Conservation (phyloP, 1,140 invertebrate species). For the Trigoniulus corallinus region DNA sequence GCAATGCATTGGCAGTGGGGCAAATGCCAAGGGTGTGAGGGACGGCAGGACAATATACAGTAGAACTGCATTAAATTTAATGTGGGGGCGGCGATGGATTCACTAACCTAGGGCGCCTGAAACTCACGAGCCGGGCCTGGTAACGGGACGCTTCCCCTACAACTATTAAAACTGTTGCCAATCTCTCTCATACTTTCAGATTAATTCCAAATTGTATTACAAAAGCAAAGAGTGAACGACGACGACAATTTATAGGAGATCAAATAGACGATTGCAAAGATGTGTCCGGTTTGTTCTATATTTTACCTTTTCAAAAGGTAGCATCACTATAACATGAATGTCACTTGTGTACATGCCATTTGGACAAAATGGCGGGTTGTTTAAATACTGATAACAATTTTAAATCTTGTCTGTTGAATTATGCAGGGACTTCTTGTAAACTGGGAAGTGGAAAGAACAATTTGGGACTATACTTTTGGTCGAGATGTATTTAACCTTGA, state of each 20-base stretch:
- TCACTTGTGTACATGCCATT: neutral
- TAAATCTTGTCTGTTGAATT: neutral
- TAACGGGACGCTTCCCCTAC: too few species aligned
- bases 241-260: constrained; percentile 81
- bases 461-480: constrained; percentile 93
- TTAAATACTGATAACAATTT: neutral
- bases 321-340: constrained; percentile 1
- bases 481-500: constrained; percentile 65
- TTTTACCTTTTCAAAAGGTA: constrained; percentile 81
- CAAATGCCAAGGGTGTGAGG: too few species aligned
- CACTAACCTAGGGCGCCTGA: too few species aligned
- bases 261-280: constrained; percentile 93
- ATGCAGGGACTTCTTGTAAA: constrained; percentile 72
- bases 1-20: too few species aligned
- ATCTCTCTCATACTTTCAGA: constrained; percentile 18
- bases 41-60: too few species aligned
- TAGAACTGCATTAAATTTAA: too few species aligned
- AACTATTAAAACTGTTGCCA: neutral
- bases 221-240: constrained; percentile 91
- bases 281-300: constrained; percentile 82
- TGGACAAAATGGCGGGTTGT: constrained; percentile 10
- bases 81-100: too few species aligned
- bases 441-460: constrained; percentile 86
- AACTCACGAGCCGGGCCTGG: too few species aligned
- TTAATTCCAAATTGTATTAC: constrained; percentile 90